These are phyloP conservation scores for Microhierax caerulescens DNA, from an alignment of 2,797 vertebrate species.

Conservation along the genomic window DNA sequence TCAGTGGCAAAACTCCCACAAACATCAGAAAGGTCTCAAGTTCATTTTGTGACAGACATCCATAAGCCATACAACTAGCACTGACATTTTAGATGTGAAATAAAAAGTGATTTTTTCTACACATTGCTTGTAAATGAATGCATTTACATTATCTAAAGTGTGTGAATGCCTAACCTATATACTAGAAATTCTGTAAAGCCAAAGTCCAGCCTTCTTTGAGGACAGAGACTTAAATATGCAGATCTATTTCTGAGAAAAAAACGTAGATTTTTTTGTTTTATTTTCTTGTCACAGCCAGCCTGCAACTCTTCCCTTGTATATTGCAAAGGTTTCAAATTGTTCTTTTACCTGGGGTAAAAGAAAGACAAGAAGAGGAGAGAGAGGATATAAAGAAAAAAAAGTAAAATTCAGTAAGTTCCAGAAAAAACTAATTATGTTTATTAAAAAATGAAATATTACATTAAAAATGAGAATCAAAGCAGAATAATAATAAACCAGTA, in stretches of 20 bases:
- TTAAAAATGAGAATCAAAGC: background rate
- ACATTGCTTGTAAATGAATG: background rate
- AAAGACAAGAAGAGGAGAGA: background rate
- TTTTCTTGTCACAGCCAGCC: background rate
- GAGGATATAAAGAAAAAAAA: background rate
- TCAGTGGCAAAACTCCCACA: constrained; percentile 1
- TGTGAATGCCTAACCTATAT: background rate
- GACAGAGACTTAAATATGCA: background rate
- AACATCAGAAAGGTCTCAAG: background rate
- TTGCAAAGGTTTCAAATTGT: background rate
- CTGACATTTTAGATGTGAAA: background rate
- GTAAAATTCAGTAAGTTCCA: background rate
- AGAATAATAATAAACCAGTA: background rate
- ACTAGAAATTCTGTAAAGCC: background rate
- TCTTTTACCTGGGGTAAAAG: background rate
- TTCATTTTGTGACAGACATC: constrained; percentile 1
- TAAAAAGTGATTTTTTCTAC: background rate
- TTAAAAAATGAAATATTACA: background rate
- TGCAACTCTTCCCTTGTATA: background rate
- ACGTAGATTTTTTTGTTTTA: background rate
- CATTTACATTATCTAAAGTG: background rate
- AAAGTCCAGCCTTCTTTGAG: background rate
- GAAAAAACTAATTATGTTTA: background rate
- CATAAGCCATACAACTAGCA: background rate
- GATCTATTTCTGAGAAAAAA: background rate